phyloP scores from a whole-genome alignment of 2,888 invertebrate species.

The Drosophila atripex region DNA sequence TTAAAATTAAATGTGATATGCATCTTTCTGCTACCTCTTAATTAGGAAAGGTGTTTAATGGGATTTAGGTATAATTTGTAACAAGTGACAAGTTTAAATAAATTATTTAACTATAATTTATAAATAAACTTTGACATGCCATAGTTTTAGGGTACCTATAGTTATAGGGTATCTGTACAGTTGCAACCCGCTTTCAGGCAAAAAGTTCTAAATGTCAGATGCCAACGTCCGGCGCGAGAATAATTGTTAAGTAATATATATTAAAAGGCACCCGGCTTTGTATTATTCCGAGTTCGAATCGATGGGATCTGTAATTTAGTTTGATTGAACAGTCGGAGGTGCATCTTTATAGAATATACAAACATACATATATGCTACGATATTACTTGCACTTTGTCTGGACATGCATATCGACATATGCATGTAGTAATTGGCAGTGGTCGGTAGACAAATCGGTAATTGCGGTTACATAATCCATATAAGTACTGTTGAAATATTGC shows the following conservation, averaged over 20 bases:
- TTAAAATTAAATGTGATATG: constrained; percentile 25
- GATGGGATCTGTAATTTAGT: constrained; percentile 23
- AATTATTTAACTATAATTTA: not conserved
- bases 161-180: constrained; percentile 8
- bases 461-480: constrained; percentile 32
- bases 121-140: too few species aligned
- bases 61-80: not conserved
- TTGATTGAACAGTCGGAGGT: constrained; percentile 36
- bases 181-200: not conserved
- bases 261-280: constrained; percentile 15
- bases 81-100: not conserved
- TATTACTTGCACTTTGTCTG: constrained; percentile 9
- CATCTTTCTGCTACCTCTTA: constrained; percentile 12
- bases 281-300: constrained; percentile 2
- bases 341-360: constrained; percentile 17
- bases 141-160: too few species aligned
- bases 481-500: constrained; percentile 22
- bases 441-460: constrained; percentile 46
- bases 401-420: constrained; percentile 43
- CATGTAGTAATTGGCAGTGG: constrained; percentile 37
- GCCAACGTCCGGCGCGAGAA: constrained; percentile 29
- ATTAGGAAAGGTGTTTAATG: not conserved
- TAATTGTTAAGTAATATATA: constrained; percentile 24
- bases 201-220: constrained; percentile 20
- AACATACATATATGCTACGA: too few species aligned